A percentile compares a stretch with the other conserved stretches of the same genome.
Conservation (phyloP, 1,140 invertebrate species). For the Papilio glaucus region DNA sequence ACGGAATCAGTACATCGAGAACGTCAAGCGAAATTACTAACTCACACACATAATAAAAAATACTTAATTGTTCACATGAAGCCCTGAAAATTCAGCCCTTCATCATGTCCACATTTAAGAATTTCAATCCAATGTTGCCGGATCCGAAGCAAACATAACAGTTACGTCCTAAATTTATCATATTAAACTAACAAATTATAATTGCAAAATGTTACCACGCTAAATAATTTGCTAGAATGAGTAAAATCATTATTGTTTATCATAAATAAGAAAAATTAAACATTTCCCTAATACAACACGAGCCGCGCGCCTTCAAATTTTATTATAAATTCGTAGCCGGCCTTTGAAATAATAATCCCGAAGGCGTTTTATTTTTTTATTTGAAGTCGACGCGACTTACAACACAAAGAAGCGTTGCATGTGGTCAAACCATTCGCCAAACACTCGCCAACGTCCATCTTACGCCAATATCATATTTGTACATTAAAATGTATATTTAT, state of each 20-base stretch:
- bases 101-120: not conserved
- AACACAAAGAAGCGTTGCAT: conserved; percentile 65
- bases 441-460: conserved; percentile 44
- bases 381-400: conserved; percentile 56
- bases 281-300: conserved; percentile 65
- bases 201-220: conserved; percentile 71
- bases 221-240: conserved; percentile 80
- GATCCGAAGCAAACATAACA: conserved; percentile 73
- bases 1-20: conserved; percentile 27
- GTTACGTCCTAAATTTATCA: conserved; percentile 65
- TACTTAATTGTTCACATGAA: conserved; percentile 17
- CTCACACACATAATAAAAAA: conserved; percentile 11
- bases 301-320: conserved; percentile 57
- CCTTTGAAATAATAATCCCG: conserved; percentile 55
- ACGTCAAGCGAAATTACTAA: conserved; percentile 34
- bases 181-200: conserved; percentile 74
- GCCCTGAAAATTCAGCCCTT: not conserved
- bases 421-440: conserved; percentile 76
- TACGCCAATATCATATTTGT: conserved; percentile 65
- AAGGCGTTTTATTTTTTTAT: conserved; percentile 42
- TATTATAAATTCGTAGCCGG: conserved; percentile 67
- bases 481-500: conserved; percentile 66
- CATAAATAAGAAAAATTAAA: conserved; percentile 65
- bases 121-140: conserved; percentile 36
- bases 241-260: conserved; percentile 62